Evolutionary conservation across 2,797 vertebrate species (phyloP).

Genomic region (Distichodus sexfasciatus): DNA sequence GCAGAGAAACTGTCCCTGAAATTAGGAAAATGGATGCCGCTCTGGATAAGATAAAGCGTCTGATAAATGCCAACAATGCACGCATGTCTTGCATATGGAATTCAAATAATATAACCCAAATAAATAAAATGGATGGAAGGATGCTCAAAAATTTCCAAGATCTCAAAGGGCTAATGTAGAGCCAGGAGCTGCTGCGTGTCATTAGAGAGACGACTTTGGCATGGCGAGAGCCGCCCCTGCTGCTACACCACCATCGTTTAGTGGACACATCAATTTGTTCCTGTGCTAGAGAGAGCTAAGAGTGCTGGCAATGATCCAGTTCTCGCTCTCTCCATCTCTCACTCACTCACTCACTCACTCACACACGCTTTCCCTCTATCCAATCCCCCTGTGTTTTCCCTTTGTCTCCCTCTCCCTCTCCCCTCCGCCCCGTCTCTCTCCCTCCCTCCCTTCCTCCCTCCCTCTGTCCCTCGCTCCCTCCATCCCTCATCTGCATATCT

Average conservation of each 20-base stretch:
- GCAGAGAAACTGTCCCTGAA: no score
- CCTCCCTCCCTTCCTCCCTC: conserved; percentile 28
- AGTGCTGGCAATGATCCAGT: conserved; percentile 42
- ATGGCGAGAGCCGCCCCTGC: conserved; percentile 35
- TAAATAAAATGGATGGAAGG: no score
- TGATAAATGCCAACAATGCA: no score
- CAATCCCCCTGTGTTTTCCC: neutral
- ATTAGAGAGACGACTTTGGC: conserved; percentile 44
- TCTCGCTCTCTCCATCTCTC: conserved; percentile 10
- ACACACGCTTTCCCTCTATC: conserved; percentile 11
- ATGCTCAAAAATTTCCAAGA: no score
- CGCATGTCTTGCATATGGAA: no score
- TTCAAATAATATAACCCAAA: no score
- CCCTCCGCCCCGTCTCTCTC: conserved; percentile 15
- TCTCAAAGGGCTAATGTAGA: no score
- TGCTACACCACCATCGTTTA: conserved; percentile 39
- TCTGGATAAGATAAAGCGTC: no score
- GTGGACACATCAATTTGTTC: conserved; percentile 53
- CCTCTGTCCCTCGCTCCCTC: conserved; percentile 4
- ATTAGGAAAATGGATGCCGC: no score
- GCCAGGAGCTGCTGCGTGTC: neutral
- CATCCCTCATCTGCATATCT: conserved; percentile 92
- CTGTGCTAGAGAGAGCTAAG: conserved; percentile 43
- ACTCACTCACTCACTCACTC: neutral
- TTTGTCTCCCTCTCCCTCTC: conserved; percentile 6